phyloP scores from a whole-genome alignment of 1,140 invertebrate species.

The Wasmannia auropunctata region DNA sequence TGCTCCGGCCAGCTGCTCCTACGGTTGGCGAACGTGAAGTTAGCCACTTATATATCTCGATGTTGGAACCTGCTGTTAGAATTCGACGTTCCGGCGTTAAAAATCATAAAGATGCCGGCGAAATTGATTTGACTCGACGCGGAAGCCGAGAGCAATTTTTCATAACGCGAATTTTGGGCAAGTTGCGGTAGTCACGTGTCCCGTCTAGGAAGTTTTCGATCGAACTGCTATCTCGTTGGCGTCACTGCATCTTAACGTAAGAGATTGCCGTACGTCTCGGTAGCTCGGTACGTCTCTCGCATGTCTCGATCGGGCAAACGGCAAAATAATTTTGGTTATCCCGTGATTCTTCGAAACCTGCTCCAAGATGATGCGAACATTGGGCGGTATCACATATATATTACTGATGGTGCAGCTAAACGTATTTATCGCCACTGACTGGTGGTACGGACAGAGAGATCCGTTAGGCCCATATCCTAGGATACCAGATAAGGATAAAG shows the following conservation, averaged over 20 bases:
- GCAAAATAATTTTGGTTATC: not conserved
- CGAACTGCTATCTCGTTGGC: not conserved
- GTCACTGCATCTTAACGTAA: slow-evolving; percentile 11
- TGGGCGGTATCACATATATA: not conserved
- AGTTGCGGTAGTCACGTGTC: not conserved
- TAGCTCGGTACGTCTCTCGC: not conserved
- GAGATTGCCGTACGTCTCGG: not conserved
- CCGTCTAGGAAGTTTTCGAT: not conserved
- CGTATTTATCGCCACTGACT: not conserved
- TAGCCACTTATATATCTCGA: not conserved
- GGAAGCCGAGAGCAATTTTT: not conserved
- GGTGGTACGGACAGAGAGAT: not conserved
- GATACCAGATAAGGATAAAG: not conserved
- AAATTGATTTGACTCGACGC: not conserved
- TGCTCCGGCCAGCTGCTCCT: not conserved
- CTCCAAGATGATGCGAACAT: not conserved
- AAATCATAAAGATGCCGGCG: not conserved
- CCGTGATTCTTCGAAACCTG: not conserved
- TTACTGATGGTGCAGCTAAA: not conserved
- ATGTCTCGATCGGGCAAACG: too few relatives aligned
- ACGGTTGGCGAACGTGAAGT: too few relatives aligned
- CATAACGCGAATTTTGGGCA: not conserved
- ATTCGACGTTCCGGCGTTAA: not conserved
- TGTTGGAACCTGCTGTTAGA: not conserved
- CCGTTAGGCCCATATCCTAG: slow-evolving; percentile 13